Evolutionary conservation across 2,888 invertebrate genomes (phyloP).

Genomic region (Galeopsomyia nigrocyanea): DNA sequence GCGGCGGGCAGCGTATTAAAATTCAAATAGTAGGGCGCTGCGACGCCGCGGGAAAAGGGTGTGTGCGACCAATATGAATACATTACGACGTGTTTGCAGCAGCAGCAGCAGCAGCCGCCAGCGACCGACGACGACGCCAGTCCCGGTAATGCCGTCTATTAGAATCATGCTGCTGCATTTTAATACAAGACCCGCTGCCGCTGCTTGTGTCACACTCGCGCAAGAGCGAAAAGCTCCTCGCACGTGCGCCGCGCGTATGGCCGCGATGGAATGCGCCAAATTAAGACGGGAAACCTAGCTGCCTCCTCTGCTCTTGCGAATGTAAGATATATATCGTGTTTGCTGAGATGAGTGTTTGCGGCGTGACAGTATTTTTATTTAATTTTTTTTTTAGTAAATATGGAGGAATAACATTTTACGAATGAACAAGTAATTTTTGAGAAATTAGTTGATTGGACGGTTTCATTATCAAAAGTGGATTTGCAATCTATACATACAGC

Average conservation of each 20-base stretch:
- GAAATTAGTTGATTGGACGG: no score
- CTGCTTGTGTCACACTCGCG: not conserved
- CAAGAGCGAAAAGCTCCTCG: not conserved
- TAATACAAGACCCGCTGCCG: conserved; percentile 53
- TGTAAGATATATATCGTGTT: no score
- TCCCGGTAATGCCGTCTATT: conserved; percentile 63
- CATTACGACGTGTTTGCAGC: conserved; percentile 61
- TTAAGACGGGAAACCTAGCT: conserved; percentile 4
- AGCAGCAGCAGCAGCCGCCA: no score
- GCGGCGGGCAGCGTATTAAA: conserved; percentile 55
- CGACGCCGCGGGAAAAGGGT: conserved; percentile 52
- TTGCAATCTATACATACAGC: no score
- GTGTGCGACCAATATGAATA: conserved; percentile 60
- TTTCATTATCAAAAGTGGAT: no score
- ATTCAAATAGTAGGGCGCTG: conserved; percentile 58
- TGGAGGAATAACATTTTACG: no score
- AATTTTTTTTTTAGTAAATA: no score
- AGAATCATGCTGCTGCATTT: conserved; percentile 66
- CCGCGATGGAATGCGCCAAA: conserved; percentile 14
- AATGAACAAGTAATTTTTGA: no score
- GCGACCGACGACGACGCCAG: conserved; percentile 36
- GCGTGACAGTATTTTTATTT: no score
- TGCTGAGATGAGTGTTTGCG: no score
- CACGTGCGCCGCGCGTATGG: not conserved
- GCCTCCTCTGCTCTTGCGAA: not conserved